Base-by-base conservation (phyloP, 2,113 vertebrate genomes). In the Aix galericulata region DNA sequence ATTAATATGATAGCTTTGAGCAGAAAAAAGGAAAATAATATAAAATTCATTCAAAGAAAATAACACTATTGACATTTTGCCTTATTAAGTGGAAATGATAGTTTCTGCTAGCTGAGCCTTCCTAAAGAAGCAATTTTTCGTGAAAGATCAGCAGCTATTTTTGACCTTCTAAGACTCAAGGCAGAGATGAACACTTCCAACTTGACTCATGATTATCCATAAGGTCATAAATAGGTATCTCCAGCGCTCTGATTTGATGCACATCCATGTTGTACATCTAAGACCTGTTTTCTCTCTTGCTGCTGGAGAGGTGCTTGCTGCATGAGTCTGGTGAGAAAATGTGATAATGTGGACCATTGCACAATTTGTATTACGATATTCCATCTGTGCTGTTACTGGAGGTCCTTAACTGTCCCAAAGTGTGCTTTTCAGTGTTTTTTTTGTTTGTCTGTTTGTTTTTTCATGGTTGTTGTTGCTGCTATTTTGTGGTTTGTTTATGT, bases 311-410 rank as follows among this genome's bases (percentile, higher is more conserved):
- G 23, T 0, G 0, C 23, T 76, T 62, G 34, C 16, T 85, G 2
- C 8, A 26, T 0, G 6, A 88, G 13, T 4, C 25, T 72, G 25
- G 10, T 63, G 23, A 73, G 13, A 32, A 69, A 56, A 67, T 31
- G 38, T 0, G 0, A 0, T 55, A 62, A 84, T 8, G 7, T 40
- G 31, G 16, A 69, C 9, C 25, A 23, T 2, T 17, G 2, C 62
- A n/a, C 17, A 59, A 7, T 69, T 74, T n/a, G 31, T 74, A 11
- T 10, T 67, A 13, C 74, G 50, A 13, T 20, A 9, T 26, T 74
- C 31, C 10, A 38, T 59, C 82, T 74, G 13, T 55, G 22, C n/a
- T 74, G 29, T 56, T 82, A 10, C 25, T 74, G 68, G 50, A 80
- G 26, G 11, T 77, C 62, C 6, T 56, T 77, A 59, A 20, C 42